Conservation (phyloP, 1,140 invertebrate species). For the Myzus persicae region DNA sequence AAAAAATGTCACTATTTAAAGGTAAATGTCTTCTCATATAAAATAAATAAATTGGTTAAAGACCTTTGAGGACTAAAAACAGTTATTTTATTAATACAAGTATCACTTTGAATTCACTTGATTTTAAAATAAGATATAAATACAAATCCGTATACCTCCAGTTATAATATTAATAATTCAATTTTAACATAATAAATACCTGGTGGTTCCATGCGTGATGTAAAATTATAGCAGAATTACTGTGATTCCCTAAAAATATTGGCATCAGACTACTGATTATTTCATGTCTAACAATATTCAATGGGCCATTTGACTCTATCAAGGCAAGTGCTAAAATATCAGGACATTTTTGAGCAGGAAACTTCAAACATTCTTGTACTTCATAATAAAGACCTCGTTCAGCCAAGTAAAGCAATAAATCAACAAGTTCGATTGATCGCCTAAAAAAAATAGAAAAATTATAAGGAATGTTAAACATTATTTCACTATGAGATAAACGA, state of each 20-base stretch:
- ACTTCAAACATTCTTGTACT: conserved; percentile 91
- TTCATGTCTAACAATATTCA: conserved; percentile 82
- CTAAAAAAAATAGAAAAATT: conserved; percentile 61
- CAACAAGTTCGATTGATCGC: conserved; percentile 88
- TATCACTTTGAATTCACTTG: no score
- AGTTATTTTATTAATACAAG: background rate
- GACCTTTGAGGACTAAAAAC: background rate
- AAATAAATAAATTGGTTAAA: background rate
- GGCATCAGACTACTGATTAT: conserved; percentile 85
- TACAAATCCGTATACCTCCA: no score
- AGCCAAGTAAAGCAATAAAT: conserved; percentile 84
- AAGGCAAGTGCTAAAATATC: conserved; percentile 89
- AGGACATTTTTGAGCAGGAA: conserved; percentile 90
- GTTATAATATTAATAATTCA: no score
- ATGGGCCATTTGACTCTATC: conserved; percentile 81
- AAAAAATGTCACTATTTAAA: background rate
- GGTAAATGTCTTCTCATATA: background rate
- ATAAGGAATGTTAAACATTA: background rate
- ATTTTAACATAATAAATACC: conserved; percentile 60
- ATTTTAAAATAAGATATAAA: no score
- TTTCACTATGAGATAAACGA: background rate
- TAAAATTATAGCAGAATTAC: conserved; percentile 91
- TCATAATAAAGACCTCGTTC: conserved; percentile 83
- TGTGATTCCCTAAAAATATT: conserved; percentile 92
- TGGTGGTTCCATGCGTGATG: conserved; percentile 92